These are phyloP conservation scores for Pluvianellus socialis DNA, from an alignment of 2,113 vertebrate genomes.

Conservation along the genomic window DNA sequence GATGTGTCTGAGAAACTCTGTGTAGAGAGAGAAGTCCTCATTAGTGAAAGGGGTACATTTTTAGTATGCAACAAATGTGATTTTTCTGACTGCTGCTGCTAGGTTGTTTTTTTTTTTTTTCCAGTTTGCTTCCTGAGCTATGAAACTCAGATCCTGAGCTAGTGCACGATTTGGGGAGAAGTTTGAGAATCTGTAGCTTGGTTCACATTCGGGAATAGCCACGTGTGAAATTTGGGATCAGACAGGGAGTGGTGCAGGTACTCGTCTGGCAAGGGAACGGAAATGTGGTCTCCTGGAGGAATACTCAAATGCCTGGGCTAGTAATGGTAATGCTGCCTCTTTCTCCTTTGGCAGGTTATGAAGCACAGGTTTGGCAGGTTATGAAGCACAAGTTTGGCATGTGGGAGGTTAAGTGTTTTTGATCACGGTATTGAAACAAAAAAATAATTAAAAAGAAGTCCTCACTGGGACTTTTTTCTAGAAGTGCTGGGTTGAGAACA, in stretches of 20 bases:
- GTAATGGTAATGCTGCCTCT: not conserved
- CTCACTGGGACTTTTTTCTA: not conserved
- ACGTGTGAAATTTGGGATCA: not conserved
- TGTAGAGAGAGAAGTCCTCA: not conserved
- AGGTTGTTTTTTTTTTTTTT: accelerated
- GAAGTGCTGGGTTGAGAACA: not conserved
- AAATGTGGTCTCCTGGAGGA: not conserved
- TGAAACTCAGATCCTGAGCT: not conserved
- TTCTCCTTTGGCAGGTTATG: not conserved
- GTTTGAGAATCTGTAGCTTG: not conserved
- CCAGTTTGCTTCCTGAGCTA: not conserved
- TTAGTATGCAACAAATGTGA: not conserved
- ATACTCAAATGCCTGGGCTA: not conserved
- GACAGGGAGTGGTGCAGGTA: not conserved
- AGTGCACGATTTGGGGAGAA: not conserved
- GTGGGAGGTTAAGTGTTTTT: not conserved
- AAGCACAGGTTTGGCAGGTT: accelerated
- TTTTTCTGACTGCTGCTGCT: not conserved
- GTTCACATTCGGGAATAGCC: not conserved
- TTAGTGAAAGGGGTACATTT: not conserved
- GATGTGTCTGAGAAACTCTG: conserved; percentile 21
- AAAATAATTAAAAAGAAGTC: not conserved
- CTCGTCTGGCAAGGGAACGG: not conserved
- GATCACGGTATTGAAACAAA: not conserved
- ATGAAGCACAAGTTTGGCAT: accelerated